phyloP scores from a whole-genome alignment of 2,113 vertebrate genomes.

The Bubo blakistoni region DNA sequence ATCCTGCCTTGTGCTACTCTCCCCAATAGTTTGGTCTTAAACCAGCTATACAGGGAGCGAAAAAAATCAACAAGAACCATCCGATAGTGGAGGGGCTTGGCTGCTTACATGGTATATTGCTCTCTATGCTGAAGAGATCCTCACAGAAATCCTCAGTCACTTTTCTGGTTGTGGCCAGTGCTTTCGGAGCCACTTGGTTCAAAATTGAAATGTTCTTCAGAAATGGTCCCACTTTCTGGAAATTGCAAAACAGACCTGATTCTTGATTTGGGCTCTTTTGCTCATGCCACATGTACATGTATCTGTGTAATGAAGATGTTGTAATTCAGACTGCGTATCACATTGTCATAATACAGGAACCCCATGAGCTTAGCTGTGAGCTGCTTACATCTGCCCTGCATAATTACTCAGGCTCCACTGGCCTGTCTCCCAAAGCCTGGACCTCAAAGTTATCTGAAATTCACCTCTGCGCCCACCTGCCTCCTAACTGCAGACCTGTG shows the following conservation, averaged over 20 bases:
- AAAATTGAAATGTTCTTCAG: neutral
- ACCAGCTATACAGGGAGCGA: neutral
- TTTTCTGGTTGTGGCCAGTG: accelerated
- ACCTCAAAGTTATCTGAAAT: neutral
- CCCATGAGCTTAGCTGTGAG: neutral
- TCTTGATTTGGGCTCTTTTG: neutral
- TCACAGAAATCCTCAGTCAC: neutral
- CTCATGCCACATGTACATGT: accelerated
- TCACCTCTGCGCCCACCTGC: neutral
- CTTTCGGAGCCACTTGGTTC: neutral
- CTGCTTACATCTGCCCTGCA: neutral
- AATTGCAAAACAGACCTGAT: neutral
- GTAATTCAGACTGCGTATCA: accelerated
- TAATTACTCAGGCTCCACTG: no score
- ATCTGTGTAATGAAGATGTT: accelerated
- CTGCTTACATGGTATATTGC: neutral
- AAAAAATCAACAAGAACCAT: neutral
- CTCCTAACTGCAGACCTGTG: neutral
- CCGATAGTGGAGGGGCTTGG: accelerated
- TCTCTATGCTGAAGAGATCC: neutral
- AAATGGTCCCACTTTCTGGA: neutral
- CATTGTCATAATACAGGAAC: neutral
- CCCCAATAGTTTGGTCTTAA: neutral
- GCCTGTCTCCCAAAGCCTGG: neutral
- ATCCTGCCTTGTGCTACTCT: neutral